A percentile compares a stretch with the other conserved stretches of the same genome.
These are phyloP conservation scores for Strigamia transsilvanica DNA, from an alignment of 2,888 invertebrate genomes.

Conservation along the genomic window DNA sequence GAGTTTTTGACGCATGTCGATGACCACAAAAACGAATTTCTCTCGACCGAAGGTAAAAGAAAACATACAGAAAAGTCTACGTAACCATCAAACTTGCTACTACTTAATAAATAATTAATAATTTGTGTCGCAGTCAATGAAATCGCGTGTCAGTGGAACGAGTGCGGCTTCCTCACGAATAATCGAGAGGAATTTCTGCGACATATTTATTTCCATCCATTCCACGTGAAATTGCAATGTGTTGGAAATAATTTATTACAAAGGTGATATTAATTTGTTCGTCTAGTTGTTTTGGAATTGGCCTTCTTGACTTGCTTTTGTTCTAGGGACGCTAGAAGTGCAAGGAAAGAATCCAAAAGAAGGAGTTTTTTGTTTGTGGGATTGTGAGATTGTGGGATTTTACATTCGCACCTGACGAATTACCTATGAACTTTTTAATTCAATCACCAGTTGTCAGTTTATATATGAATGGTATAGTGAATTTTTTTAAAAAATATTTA, in stretches of 20 bases:
- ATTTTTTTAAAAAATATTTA: too few relatives aligned
- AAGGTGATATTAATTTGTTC: conserved; percentile 61
- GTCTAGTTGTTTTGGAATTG: too few relatives aligned
- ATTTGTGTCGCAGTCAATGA: conserved; percentile 2
- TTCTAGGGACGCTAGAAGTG: conserved; percentile 51
- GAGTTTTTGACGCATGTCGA: conserved; percentile 11
- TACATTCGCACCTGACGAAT: too few relatives aligned
- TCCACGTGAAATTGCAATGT: conserved; percentile 79
- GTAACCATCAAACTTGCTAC: background rate
- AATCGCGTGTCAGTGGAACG: conserved; percentile 63
- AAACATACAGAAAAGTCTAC: background rate
- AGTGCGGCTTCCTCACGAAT: conserved; percentile 65
- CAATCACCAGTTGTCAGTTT: too few relatives aligned
- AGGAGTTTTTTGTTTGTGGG: conserved; percentile 53
- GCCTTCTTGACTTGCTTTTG: background rate
- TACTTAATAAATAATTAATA: background rate
- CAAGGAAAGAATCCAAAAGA: conserved; percentile 59
- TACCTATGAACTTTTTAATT: too few relatives aligned
- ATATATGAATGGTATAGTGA: too few relatives aligned
- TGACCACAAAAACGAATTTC: background rate
- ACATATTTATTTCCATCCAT: conserved; percentile 85
- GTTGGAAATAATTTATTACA: conserved; percentile 74
- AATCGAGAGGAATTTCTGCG: conserved; percentile 72
- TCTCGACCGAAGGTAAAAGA: background rate
- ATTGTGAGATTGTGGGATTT: conserved; percentile 49